These are phyloP conservation scores for Adelges cooleyi DNA, from an alignment of 1,140 invertebrate species.

Conservation along the genomic window DNA sequence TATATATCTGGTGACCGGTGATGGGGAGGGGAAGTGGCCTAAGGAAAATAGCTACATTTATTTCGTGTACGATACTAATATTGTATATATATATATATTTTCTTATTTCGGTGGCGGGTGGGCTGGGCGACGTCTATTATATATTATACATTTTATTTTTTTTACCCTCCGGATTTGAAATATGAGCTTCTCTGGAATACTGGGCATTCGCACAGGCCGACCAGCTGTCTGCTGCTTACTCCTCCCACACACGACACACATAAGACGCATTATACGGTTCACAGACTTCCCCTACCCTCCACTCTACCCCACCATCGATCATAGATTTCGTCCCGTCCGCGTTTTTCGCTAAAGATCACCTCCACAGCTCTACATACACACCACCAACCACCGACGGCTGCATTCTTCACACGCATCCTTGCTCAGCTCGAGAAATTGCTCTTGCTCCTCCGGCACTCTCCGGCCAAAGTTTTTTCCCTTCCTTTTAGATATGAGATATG, in stretches of 20 bases:
- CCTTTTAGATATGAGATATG: too few relatives aligned
- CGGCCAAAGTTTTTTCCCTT: too few relatives aligned
- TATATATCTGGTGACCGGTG: neutral
- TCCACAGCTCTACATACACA: too few relatives aligned
- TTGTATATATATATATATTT: neutral
- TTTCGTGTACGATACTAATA: neutral
- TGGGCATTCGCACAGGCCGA: slow-evolving; percentile 1
- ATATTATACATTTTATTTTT: too few relatives aligned
- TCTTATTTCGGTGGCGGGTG: neutral
- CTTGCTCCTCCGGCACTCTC: too few relatives aligned
- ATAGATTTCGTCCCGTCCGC: too few relatives aligned
- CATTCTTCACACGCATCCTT: neutral
- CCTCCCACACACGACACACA: neutral
- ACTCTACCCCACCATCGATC: neutral
- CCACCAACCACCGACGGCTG: neutral
- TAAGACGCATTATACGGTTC: neutral
- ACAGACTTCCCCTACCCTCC: neutral
- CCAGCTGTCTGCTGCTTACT: slow-evolving; percentile 16
- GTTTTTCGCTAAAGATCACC: too few relatives aligned
- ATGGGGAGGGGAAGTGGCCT: neutral
- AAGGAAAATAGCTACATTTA: slow-evolving; percentile 22
- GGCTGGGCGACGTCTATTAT: too few relatives aligned
- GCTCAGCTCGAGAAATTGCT: neutral
- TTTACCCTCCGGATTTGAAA: slow-evolving; percentile 7
- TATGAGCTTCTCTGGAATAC: slow-evolving; percentile 9